Evolutionary conservation across 2,888 invertebrate genomes (phyloP), one percentile per base, ranked within the genome.

Genomic region (Odontomyia ornata): DNA sequence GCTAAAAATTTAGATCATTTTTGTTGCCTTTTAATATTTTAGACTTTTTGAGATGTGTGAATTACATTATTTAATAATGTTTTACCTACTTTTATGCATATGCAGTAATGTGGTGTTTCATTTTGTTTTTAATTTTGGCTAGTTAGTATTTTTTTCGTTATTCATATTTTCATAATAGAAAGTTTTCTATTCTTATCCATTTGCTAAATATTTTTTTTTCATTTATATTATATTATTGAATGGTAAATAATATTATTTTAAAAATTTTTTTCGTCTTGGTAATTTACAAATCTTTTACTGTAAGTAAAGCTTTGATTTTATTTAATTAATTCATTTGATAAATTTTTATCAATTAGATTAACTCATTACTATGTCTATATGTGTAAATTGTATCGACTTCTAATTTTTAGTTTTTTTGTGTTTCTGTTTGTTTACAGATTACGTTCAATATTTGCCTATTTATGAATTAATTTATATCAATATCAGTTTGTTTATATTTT

Each of bases 331-430:
- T 36, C n/a, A 1, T 27, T 27, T 65, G 18, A 27, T n/a, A 43
- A 13, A 43, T 43, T 67, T 1, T 67, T 36, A n/a, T 13, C 43
- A 47, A 9, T 15, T 46, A 69, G 46, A 27, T 69, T 52, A 56
- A 28, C 28, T 72, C 27, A 72, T 56, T 23, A 52, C 47, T 71
- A 9, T 69, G 69, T 69, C 30, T 69, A 69, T 69, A 69, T 69
- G 69, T 69, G 69, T 47, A 69, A 69, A 69, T 69, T 69, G 69
- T 69, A 69, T 47, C 69, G 69, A 43, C 47, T 13, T 69, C 69
- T 73, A 73, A 73, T 73, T 73, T 73, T 57, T 73, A 57, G 57
- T 73, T 60, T n/a, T 72, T 72, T 56, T 13, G 23, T 28, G n/a
- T 56, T 72, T 71, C 43, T n/a, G n/a, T n/a, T n/a, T n/a, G n/a